A percentile compares a stretch with the other conserved stretches of the same genome.
Evolutionary conservation across 2,888 invertebrate species (phyloP).

Genomic region (Rotaria macrura): DNA sequence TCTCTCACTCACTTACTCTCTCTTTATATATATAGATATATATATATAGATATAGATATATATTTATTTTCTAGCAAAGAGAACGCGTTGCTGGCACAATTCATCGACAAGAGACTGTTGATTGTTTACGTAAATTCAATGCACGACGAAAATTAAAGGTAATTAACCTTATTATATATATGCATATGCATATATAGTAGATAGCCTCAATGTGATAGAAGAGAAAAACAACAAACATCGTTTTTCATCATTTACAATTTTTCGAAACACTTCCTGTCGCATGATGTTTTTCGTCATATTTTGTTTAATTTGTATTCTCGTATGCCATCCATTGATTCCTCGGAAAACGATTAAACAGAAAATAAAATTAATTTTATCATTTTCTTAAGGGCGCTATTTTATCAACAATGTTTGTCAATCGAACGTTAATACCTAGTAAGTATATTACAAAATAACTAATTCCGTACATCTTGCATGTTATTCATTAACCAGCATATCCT

Average conservation of each 20-base stretch:
- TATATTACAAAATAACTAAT: no score
- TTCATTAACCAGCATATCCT: neutral
- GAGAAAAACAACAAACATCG: neutral
- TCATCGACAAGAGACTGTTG: conserved; percentile 98
- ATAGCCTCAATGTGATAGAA: neutral
- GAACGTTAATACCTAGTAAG: conserved; percentile 48
- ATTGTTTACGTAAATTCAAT: conserved; percentile 99
- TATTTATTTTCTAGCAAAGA: conserved; percentile 73
- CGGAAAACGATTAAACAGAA: neutral
- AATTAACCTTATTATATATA: conserved; percentile 40
- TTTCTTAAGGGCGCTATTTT: conserved; percentile 78
- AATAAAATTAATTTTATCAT: neutral
- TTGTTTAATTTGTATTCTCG: neutral
- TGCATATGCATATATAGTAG: no score
- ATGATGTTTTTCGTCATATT: neutral
- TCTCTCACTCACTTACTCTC: neutral
- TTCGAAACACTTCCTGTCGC: no score
- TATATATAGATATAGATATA: no score
- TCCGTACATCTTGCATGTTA: neutral
- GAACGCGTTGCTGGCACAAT: conserved; percentile 97
- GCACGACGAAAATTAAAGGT: conserved; percentile 96
- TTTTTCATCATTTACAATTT: no score
- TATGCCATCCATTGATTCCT: neutral
- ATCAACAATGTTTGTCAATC: conserved; percentile 97
- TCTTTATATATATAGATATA: no score